Conservation (phyloP, 2,113 vertebrate genomes). For the Halcyon malimbica region DNA sequence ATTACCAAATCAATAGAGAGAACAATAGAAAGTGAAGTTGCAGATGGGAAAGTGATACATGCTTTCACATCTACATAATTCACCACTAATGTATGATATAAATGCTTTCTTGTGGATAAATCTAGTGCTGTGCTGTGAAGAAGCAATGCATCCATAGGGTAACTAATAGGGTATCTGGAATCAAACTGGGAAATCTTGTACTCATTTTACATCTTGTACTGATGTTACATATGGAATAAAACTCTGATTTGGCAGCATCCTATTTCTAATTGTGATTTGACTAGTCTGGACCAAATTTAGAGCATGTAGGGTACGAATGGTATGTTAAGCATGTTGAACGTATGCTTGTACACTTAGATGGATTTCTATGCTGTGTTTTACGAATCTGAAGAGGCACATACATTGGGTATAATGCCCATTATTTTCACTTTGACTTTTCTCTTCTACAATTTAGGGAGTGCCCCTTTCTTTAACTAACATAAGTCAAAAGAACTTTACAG, state of each 20-base stretch:
- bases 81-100: not conserved
- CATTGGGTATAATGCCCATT: not conserved
- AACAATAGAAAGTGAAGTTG: not conserved
- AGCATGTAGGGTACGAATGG: not conserved
- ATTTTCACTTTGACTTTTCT: not conserved
- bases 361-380: not conserved
- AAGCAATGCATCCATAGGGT: not conserved
- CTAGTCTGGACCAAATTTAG: not conserved
- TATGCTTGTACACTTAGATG: not conserved
- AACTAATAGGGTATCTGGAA: not conserved
- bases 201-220: not conserved
- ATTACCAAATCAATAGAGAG: conserved; percentile 18
- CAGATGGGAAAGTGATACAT: conserved; percentile 11
- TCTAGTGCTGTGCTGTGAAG: not conserved
- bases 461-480: not conserved
- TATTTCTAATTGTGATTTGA: not conserved
- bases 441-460: not conserved
- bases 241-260: not conserved
- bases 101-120: not conserved
- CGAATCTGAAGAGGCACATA: not conserved
- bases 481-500: not conserved
- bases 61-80: not conserved
- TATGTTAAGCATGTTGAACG: not conserved
- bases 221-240: not conserved
- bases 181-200: not conserved